These are phyloP conservation scores for Microplitis manilae DNA, from an alignment of 2,888 invertebrate genomes.

Conservation along the genomic window DNA sequence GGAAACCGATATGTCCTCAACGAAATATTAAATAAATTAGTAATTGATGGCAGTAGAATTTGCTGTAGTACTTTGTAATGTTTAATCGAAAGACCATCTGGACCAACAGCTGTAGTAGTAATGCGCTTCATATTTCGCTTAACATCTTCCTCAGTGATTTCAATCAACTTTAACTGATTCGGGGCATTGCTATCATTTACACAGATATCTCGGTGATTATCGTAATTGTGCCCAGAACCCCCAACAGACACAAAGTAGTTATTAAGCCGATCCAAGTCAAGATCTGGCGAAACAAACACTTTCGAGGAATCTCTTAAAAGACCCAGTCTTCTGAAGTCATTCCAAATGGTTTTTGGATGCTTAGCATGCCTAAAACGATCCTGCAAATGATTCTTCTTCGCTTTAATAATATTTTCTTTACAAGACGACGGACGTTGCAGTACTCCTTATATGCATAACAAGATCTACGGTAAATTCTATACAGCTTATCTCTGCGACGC, in stretches of 20 bases:
- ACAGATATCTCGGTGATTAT: not conserved
- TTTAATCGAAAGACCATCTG: not conserved
- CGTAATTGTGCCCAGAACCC: not conserved
- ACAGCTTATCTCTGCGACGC: not conserved
- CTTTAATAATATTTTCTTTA: not conserved
- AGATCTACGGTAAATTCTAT: not conserved
- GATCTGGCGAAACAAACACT: not conserved
- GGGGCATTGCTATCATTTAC: not conserved
- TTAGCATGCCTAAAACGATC: not conserved
- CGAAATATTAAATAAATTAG: not conserved
- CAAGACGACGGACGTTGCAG: not conserved
- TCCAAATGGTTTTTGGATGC: constrained; percentile 25
- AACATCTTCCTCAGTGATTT: too few relatives aligned
- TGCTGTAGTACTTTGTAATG: not conserved
- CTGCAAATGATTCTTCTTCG: not conserved
- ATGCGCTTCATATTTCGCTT: too few relatives aligned
- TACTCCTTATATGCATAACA: not conserved
- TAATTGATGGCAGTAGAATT: not conserved
- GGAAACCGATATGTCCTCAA: not conserved
- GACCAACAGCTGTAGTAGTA: not conserved
- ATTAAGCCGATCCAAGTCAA: not conserved
- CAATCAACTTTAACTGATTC: too few relatives aligned
- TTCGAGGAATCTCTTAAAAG: not conserved
- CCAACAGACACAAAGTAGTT: not conserved
- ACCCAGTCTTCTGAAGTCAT: constrained; percentile 28